Evolutionary conservation across 2,113 vertebrate genomes (phyloP), one percentile per base, ranked within the genome.

Genomic region (Calyptomena viridis): DNA sequence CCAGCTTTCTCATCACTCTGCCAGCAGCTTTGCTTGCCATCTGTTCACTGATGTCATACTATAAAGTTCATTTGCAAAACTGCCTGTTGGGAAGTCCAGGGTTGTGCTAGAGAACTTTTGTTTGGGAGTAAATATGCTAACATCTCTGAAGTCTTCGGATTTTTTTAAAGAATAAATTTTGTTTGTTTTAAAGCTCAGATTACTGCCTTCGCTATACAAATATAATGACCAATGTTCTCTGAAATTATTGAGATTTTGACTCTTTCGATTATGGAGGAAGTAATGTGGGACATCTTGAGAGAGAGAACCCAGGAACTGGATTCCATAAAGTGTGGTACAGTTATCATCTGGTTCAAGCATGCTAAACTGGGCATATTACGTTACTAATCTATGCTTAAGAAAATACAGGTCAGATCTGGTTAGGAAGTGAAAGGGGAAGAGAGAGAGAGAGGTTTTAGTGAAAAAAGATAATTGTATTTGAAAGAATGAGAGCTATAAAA

Each of bases 31-130:
- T 95, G 97, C 96, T 75, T 94, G 93, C 96, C 95, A 96, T 97
- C 96, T 97, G 95, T 92, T 97, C 95, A 86, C 94, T 97, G 96
- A 97, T 97, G 97, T 97, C 95, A 96, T 86, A 79, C 80, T 89
- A 90, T 84, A 86, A 95, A 97, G 73, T 89, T 96, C 88, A 78
- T 68, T 95, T 12, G 7, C 87, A 95, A 88, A 94, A 80, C 68
- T 92, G 64, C 86, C 89, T 68, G 40, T 87, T 95, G 88, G 82
- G 90, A 96, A 95, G 84, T 63, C 71, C 56, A 88, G 76, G 27
- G 31, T 53, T 91, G 53, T 86, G 84, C 49, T 92, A 68, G 74
- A 91, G 66, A 93, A 95, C 58, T 89, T 95, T 94, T 91, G 84
- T 93, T 89, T 88, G 83, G 55, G 74, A 92, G 90, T 81, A 93